These are phyloP conservation scores for Drosophila subpulchrella DNA, from an alignment of 1,140 invertebrate genomes.

Conservation along the genomic window DNA sequence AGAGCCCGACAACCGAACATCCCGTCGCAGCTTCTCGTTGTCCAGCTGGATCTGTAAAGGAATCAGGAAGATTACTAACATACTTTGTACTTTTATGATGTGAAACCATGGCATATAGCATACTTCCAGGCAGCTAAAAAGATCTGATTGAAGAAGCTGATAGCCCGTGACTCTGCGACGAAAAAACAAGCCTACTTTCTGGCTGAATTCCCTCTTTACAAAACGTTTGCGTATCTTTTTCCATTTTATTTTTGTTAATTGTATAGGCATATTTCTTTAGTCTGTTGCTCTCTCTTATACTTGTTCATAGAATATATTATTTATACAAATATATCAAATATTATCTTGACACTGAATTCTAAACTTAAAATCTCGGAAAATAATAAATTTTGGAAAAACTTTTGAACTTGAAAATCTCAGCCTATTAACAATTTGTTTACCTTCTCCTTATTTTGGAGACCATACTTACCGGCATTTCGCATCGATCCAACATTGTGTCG, in stretches of 20 bases:
- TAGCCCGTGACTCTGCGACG: not conserved
- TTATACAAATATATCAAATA: conserved; percentile 3
- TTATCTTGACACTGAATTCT: not conserved
- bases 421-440: conserved; percentile 1
- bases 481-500: conserved; percentile 82
- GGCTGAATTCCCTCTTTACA: not conserved
- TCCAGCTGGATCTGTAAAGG: conserved; percentile 79
- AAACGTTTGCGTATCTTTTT: conserved; percentile 2
- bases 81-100: not conserved
- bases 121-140: conserved; percentile 30
- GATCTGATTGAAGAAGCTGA: not conserved
- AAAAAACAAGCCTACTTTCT: conserved; percentile 28
- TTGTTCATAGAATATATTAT: not conserved
- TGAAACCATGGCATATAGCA: conserved; percentile 1
- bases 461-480: conserved; percentile 83
- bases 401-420: not conserved
- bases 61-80: not conserved
- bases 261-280: not conserved
- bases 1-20: conserved; percentile 71
- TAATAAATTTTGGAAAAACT: too few species aligned
- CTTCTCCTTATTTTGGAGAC: not conserved
- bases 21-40: conserved; percentile 83
- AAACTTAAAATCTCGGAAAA: too few species aligned
- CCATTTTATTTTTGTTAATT: conserved; percentile 24
- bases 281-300: not conserved